Base-by-base conservation (phyloP, 2,113 vertebrate genomes). In the Burhinus bistriatus region DNA sequence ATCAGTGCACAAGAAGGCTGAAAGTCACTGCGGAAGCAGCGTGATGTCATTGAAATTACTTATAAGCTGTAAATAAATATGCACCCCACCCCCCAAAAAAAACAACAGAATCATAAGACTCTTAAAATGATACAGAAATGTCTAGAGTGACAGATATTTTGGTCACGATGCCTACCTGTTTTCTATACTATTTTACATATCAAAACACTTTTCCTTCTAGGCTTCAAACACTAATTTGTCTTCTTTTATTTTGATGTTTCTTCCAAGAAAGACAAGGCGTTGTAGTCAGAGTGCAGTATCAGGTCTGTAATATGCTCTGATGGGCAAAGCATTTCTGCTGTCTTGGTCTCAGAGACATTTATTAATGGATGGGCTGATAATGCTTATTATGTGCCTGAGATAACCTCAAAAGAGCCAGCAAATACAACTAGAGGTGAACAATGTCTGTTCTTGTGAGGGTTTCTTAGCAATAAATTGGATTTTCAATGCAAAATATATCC, bases 281-380 rank as follows among this genome's bases (percentile, higher is more conserved):
- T 92, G 84, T 73, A 95, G 70, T 91, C 58, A 96, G 70, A 93
- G 36, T 75, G 44, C 52, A 70, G 38, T 73, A 95, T 93, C 68
- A 69, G 64, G 77, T 73, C 76, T 78, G 36, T 93, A 92, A 90
- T 84, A 71, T 32, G 59, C 45, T 97, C 88, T 92, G 86, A 91
- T 76, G 65, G 66, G 83, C 61, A 96, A 87, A 84, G 72, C 36
- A 73, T 95, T 96, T 94, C 93, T 94, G 69, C 38, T 85, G 40
- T 88, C 93, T 96, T 81, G 68, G 65, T 91, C 75, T 92, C 40
- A 26, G 25, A 90, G 70, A 86, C 86, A 90, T 95, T 98, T 97
- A 96, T 97, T 98, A 97, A 96, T 92, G 94, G 86, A 94, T 94
- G 72, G 80, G 69, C 27, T 96, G 82, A 93, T 95, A 92, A 93